These are phyloP conservation scores for Agrochola lychnidis DNA, from an alignment of 2,888 invertebrate genomes.

Conservation along the genomic window DNA sequence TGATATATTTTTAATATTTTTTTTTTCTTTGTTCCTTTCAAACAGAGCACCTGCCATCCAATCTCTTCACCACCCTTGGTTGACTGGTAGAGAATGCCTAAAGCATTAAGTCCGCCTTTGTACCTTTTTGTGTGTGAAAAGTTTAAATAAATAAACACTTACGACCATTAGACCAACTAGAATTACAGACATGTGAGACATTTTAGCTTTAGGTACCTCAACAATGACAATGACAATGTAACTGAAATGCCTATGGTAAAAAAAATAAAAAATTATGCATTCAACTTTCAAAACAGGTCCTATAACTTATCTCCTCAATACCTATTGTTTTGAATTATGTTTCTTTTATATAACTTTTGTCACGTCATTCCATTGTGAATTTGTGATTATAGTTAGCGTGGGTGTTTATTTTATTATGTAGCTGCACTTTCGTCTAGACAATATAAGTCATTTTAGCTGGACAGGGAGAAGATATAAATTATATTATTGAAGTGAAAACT, in stretches of 20 bases:
- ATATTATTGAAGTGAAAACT: neutral
- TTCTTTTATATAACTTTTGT: slow-evolving; percentile 29
- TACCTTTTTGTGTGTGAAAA: no score
- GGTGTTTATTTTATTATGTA: slow-evolving; percentile 20
- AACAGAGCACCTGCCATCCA: no score
- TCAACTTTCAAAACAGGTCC: slow-evolving; percentile 24
- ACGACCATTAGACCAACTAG: neutral
- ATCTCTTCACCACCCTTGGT: no score
- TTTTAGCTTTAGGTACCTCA: neutral
- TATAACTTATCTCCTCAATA: slow-evolving; percentile 8
- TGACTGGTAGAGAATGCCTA: no score
- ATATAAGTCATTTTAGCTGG: slow-evolving; percentile 32
- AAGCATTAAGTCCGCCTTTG: no score
- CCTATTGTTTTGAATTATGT: slow-evolving; percentile 42
- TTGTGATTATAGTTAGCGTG: slow-evolving; percentile 38
- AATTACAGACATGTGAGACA: neutral
- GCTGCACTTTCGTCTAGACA: slow-evolving; percentile 40
- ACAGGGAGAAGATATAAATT: slow-evolving; percentile 12
- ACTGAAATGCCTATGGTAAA: neutral
- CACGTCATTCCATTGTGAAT: slow-evolving; percentile 34
- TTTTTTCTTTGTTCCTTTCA: no score
- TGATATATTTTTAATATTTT: no score
- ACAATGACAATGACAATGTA: neutral
- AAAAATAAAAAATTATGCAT: neutral
- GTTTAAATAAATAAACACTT: no score